A percentile compares a stretch with the other conserved stretches of the same genome.
phyloP scores from a whole-genome alignment of 2,888 invertebrate genomes.

The Archaeoteleia sp. region DNA sequence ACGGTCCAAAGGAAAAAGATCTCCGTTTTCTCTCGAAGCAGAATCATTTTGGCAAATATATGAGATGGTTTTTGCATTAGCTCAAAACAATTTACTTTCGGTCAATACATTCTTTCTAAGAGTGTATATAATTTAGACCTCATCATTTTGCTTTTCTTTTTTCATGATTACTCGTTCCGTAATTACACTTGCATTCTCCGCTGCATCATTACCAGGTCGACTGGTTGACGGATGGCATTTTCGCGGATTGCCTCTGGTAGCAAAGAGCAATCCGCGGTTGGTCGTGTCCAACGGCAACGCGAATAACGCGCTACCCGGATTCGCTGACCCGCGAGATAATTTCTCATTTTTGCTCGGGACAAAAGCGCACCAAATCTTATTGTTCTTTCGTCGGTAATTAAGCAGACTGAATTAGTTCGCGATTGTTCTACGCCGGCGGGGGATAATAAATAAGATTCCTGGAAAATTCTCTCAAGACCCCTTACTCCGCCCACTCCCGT shows the following conservation, averaged over 20 bases:
- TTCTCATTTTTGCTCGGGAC: constrained; percentile 73
- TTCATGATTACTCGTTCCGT: constrained; percentile 29
- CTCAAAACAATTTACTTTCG: too few relatives aligned
- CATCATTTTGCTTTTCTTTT: constrained; percentile 14
- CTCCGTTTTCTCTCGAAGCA: too few relatives aligned
- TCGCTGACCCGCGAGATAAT: constrained; percentile 71
- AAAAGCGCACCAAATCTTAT: constrained; percentile 74
- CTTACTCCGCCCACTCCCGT: neutral
- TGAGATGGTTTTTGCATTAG: too few relatives aligned
- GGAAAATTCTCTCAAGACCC: constrained; percentile 66
- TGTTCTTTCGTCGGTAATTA: constrained; percentile 74
- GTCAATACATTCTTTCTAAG: too few relatives aligned
- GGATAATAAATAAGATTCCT: constrained; percentile 73
- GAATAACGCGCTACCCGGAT: constrained; percentile 42
- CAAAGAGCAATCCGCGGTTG: constrained; percentile 12
- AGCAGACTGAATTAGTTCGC: constrained; percentile 72
- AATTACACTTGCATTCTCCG: constrained; percentile 21
- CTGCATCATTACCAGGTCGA: constrained; percentile 32
- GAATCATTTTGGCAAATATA: too few relatives aligned
- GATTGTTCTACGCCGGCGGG: constrained; percentile 68
- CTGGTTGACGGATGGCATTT: constrained; percentile 35
- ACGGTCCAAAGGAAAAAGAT: too few relatives aligned
- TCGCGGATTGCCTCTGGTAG: constrained; percentile 28
- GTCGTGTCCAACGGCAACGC: constrained; percentile 12
- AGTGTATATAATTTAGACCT: too few relatives aligned